Base-by-base conservation (phyloP, 1,140 invertebrate species). In the Calephelis virginiensis region DNA sequence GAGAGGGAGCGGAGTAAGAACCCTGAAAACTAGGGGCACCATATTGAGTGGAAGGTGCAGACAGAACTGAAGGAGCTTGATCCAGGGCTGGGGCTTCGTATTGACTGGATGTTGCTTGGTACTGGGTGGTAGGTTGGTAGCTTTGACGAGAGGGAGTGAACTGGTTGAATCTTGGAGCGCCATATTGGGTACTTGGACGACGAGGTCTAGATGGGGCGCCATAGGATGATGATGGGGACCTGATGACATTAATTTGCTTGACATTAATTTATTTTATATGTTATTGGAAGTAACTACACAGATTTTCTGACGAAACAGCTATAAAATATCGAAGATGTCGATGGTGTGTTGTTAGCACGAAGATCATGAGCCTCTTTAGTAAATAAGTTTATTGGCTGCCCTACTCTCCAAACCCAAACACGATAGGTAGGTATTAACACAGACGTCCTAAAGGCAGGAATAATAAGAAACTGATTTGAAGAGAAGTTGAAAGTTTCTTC, bases 221-320 rank as follows among this genome's bases (percentile, higher is more conserved):
- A 47, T 71, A 75, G 9, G 67, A 68, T 14, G 82, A 76, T 9
- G 77, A 75, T 17, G 77, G 81, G n/a, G 75, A 83, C 53, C 77
- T 75, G 73, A 85, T 83, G 61, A 87, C 49, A 47, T 12, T 12
- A 46, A 8, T 46, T 13, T 66, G 5, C 8, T 60, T n/a, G n/a
- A n/a, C 28, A 28, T 28, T n/a, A n/a, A n/a, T n/a, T n/a, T n/a
- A n/a, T 28, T 28, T 28, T 28, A 28, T 17, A 17, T 28, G 28
- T 2, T 4, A 28, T 28, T 28, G 28, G 28, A 28, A 28, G 28
- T 2, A 28, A 28, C 28, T 28, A 1, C 28, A 28, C 28, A 28
- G 28, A 28, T 4, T 28, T 28, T 4, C 0, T 28, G 28, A 28
- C 28, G 28, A 28, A 4, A 28, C 28, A 28, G 5, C 28, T 2